Conservation (phyloP, 2,797 vertebrate genomes). For the Mus minutoides region DNA sequence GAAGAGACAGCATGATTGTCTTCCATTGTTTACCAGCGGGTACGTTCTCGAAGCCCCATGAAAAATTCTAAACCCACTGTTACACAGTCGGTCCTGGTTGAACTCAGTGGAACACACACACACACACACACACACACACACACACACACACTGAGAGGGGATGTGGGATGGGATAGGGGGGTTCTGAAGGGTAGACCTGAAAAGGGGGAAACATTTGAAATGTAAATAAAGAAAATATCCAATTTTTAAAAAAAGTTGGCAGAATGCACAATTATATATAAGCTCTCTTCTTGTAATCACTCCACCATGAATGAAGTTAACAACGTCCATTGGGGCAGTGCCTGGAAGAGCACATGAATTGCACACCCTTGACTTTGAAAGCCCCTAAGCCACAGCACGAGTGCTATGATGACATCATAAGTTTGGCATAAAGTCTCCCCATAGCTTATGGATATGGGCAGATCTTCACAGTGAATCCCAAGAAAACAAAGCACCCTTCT, state of each 20-base stretch:
- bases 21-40: not conserved
- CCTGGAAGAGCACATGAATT: not conserved
- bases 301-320: not conserved
- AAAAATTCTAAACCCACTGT: not conserved
- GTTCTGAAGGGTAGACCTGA: too few species aligned
- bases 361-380: not conserved
- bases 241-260: too few species aligned
- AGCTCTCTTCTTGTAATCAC: not conserved
- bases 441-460: not conserved
- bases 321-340: not conserved
- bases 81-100: not conserved
- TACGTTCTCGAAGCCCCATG: too few species aligned
- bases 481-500: not conserved
- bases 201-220: too few species aligned
- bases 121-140: too few species aligned
- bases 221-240: too few species aligned
- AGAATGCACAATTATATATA: not conserved
- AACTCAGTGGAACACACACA: not conserved
- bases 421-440: not conserved
- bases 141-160: too few species aligned
- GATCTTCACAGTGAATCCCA: not conserved
- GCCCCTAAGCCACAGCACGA: not conserved
- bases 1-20: not conserved
- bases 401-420: not conserved
- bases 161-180: too few species aligned